phyloP scores from a whole-genome alignment of 2,888 invertebrate genomes.

The Theodoxus fluviatilis region DNA sequence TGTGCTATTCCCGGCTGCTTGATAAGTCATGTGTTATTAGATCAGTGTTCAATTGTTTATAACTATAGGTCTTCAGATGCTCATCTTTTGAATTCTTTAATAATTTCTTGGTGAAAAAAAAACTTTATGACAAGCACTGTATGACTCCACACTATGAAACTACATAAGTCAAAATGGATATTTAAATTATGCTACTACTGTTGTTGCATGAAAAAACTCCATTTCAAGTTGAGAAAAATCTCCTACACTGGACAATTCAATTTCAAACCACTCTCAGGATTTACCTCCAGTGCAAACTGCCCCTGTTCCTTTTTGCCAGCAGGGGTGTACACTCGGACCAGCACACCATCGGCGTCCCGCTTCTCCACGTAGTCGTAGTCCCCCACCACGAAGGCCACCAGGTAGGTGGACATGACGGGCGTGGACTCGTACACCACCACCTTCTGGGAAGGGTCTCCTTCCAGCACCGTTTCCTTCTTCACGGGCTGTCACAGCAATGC shows the following conservation, averaged over 20 bases:
- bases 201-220: not conserved
- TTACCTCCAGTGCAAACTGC: constrained; percentile 85
- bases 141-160: no score
- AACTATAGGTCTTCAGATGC: no score
- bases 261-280: no score
- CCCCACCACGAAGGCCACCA: constrained; percentile 92
- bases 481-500: constrained; percentile 61
- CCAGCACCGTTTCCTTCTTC: constrained; percentile 45
- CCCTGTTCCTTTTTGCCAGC: constrained; percentile 92
- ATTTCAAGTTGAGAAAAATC: not conserved
- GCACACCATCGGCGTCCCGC: constrained; percentile 80
- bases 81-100: no score
- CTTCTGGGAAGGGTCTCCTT: constrained; percentile 66
- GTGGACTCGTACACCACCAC: constrained; percentile 80
- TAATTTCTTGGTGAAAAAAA: no score
- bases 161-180: no score
- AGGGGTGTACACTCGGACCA: constrained; percentile 72
- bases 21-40: no score
- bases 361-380: constrained; percentile 93
- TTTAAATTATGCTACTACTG: not conserved
- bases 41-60: no score
- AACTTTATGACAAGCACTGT: no score
- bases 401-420: constrained; percentile 93
- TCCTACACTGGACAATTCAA: not conserved
- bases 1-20: no score